A percentile compares a stretch with the other conserved stretches of the same genome.
Evolutionary conservation across 2,113 vertebrate species (phyloP).

Genomic region (Polyodon spathula): DNA sequence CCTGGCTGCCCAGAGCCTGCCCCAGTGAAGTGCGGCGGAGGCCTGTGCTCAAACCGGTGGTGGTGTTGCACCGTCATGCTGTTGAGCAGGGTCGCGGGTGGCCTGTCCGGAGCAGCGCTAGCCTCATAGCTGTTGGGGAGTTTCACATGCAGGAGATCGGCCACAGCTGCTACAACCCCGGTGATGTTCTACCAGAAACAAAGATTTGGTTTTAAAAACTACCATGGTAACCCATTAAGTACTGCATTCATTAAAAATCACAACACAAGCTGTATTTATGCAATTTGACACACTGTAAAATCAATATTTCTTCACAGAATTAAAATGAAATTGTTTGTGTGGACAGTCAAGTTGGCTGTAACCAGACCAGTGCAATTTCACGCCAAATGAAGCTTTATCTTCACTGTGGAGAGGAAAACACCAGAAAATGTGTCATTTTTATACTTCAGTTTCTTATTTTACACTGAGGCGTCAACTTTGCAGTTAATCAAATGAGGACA

Average conservation of each 20-base stretch:
- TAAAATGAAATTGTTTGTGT: too few relatives aligned
- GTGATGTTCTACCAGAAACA: conserved; percentile 66
- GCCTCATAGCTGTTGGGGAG: conserved; percentile 77
- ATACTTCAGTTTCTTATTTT: too few relatives aligned
- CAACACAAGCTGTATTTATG: too few relatives aligned
- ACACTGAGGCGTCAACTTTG: too few relatives aligned
- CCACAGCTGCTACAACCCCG: conserved; percentile 75
- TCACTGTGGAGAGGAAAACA: too few relatives aligned
- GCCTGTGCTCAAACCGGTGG: conserved; percentile 52
- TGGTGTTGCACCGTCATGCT: conserved; percentile 47
- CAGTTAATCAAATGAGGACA: too few relatives aligned
- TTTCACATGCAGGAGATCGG: conserved; percentile 73
- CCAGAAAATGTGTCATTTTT: too few relatives aligned
- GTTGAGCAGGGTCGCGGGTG: conserved; percentile 53
- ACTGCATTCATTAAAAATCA: not conserved
- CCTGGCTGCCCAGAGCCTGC: conserved; percentile 46
- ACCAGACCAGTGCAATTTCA: too few relatives aligned
- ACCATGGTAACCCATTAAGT: not conserved
- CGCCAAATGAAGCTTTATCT: too few relatives aligned
- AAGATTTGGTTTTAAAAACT: not conserved
- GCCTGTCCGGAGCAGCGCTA: conserved; percentile 66
- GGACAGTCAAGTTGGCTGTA: too few relatives aligned
- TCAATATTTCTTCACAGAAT: too few relatives aligned
- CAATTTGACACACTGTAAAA: too few relatives aligned
- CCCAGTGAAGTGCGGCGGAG: conserved; percentile 31